Conservation (phyloP, 2,797 vertebrate genomes). For the Myotis findleyi region DNA sequence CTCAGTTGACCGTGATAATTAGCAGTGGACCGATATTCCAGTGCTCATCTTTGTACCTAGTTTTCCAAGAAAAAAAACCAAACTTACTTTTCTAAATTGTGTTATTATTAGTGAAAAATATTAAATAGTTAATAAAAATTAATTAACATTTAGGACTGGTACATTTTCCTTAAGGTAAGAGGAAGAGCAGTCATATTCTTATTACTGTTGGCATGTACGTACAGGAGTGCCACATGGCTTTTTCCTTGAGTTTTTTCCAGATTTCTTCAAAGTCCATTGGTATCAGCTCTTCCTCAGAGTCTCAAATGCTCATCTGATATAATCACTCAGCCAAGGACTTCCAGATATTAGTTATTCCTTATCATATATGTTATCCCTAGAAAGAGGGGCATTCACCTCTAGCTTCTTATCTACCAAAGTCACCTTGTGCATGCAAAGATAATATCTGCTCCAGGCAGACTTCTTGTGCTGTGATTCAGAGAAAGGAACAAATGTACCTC, state of each 20-base stretch:
- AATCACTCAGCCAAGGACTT: background rate
- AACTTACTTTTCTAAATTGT: background rate
- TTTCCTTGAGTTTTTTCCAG: background rate
- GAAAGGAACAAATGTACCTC: background rate
- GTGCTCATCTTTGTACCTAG: background rate
- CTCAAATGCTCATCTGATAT: background rate
- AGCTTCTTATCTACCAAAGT: conserved; percentile 34
- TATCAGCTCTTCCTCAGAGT: background rate
- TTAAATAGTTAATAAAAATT: background rate
- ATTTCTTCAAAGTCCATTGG: background rate
- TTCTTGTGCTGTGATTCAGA: background rate
- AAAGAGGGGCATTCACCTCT: background rate
- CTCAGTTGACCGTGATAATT: background rate
- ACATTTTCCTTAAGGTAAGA: background rate
- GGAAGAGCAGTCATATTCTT: background rate
- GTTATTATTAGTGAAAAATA: background rate
- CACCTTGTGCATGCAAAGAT: background rate
- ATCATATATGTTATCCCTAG: background rate
- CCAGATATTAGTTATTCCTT: background rate
- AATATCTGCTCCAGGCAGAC: background rate
- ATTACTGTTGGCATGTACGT: background rate
- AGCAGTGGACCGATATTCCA: background rate
- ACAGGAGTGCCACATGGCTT: rapidly evolving
- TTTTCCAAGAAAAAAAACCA: background rate
- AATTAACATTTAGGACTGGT: background rate